phyloP scores from a whole-genome alignment of 2,888 invertebrate genomes.

The Acheta domesticus region DNA sequence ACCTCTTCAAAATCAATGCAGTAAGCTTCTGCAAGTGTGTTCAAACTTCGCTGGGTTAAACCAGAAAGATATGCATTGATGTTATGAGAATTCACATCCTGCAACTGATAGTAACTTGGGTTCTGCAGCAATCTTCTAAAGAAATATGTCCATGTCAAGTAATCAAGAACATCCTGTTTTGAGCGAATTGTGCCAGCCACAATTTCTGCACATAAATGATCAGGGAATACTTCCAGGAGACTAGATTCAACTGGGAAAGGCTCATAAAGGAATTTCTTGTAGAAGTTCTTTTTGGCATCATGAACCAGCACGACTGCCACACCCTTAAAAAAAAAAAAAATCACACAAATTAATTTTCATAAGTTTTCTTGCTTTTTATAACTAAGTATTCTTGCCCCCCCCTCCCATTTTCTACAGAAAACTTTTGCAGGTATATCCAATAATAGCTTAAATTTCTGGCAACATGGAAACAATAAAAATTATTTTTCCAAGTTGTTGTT shows the following conservation, averaged over 20 bases:
- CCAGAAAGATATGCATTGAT: constrained; percentile 74
- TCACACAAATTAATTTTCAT: no score
- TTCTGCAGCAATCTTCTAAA: constrained; percentile 71
- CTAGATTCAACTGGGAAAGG: constrained; percentile 99
- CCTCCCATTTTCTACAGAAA: no score
- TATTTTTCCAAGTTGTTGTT: no score
- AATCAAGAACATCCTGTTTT: constrained; percentile 91
- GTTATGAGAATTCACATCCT: constrained; percentile 63
- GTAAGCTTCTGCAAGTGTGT: constrained; percentile 67
- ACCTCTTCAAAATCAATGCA: constrained; percentile 79
- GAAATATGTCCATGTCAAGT: constrained; percentile 98
- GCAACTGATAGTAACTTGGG: constrained; percentile 84
- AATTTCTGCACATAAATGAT: constrained; percentile 96
- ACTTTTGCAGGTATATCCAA: no score
- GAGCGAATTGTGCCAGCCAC: constrained; percentile 93
- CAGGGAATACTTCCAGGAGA: constrained; percentile 82
- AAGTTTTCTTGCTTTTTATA: no score
- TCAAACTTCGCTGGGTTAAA: constrained; percentile 75
- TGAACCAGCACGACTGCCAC: constrained; percentile 87
- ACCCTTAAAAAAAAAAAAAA: neutral
- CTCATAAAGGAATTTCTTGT: constrained; percentile 97
- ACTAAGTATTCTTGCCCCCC: no score
- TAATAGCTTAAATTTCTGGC: no score
- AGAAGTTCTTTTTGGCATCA: constrained; percentile 97
- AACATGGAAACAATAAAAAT: no score